Evolutionary conservation across 2,113 vertebrate species (phyloP).

Genomic region (Cryptomyrus ogoouensis): DNA sequence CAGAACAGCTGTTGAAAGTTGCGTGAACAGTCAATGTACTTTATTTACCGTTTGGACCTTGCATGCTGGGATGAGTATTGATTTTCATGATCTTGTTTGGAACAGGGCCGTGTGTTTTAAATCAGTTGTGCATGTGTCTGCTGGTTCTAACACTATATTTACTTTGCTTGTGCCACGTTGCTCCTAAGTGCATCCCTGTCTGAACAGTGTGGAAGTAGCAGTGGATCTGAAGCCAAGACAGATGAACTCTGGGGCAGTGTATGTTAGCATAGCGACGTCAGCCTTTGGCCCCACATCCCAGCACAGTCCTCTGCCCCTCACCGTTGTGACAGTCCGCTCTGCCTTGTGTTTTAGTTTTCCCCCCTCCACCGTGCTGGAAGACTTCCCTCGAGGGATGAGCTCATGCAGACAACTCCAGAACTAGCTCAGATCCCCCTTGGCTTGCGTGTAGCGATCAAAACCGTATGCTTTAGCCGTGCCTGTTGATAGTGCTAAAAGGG

Average conservation of each 20-base stretch:
- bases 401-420: constrained; percentile 23
- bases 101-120: background rate
- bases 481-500: background rate
- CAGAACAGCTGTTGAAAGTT: background rate
- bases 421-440: constrained; percentile 1
- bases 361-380: background rate
- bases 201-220: background rate
- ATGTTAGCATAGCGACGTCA: background rate
- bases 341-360: background rate
- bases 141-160: background rate
- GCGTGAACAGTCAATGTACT: background rate
- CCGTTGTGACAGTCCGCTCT: background rate
- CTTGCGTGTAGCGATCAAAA: background rate
- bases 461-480: background rate
- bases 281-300: background rate
- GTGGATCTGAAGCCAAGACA: background rate
- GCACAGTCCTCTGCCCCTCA: background rate
- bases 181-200: background rate
- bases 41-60: background rate
- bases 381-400: constrained; percentile 23
- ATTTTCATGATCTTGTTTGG: constrained; percentile 4
- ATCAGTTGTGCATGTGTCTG: background rate
- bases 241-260: background rate
- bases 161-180: background rate
- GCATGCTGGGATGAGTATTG: background rate